Conservation (phyloP, 2,888 invertebrate species). For the Caenorhabditis afra region DNA sequence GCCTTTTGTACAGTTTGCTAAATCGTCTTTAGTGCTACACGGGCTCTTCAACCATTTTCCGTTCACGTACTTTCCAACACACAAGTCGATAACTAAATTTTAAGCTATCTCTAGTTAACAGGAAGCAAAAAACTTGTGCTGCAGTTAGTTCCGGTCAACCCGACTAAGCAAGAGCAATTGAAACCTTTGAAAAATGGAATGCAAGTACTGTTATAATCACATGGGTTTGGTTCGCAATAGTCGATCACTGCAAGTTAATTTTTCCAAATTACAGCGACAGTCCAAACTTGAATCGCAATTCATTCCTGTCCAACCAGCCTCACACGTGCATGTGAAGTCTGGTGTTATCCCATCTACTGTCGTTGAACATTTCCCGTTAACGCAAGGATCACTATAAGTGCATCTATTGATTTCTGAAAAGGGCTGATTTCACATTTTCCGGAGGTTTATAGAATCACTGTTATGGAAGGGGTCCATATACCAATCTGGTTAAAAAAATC, state of each 20-base stretch:
- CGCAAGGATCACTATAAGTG: slow-evolving; percentile 60
- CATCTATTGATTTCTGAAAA: slow-evolving; percentile 56
- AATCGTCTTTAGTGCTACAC: slow-evolving; percentile 47
- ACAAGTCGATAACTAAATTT: slow-evolving; percentile 57
- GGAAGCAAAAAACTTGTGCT: slow-evolving; percentile 12
- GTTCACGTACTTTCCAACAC: slow-evolving; percentile 13
- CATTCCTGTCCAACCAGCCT: slow-evolving; percentile 54
- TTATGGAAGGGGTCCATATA: no score
- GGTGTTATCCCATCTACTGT: slow-evolving; percentile 31
- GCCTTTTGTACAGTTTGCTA: slow-evolving; percentile 50
- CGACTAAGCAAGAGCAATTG: slow-evolving; percentile 55
- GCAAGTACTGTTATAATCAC: slow-evolving; percentile 59
- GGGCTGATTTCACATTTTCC: no score
- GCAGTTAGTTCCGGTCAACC: slow-evolving; percentile 47
- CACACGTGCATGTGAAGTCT: slow-evolving; percentile 55
- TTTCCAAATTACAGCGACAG: not conserved
- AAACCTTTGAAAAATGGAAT: slow-evolving; percentile 52
- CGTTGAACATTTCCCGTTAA: slow-evolving; percentile 54
- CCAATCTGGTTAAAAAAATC: no score
- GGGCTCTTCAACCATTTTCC: slow-evolving; percentile 32
- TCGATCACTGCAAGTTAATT: slow-evolving; percentile 44
- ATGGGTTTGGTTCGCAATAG: slow-evolving; percentile 53
- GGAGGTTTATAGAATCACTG: no score
- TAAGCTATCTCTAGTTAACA: no score
- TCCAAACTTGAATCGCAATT: slow-evolving; percentile 58